Evolutionary conservation across 1,140 invertebrate species (phyloP), one percentile per base, ranked within the genome.

Genomic region (Macrobrachium nipponense): DNA sequence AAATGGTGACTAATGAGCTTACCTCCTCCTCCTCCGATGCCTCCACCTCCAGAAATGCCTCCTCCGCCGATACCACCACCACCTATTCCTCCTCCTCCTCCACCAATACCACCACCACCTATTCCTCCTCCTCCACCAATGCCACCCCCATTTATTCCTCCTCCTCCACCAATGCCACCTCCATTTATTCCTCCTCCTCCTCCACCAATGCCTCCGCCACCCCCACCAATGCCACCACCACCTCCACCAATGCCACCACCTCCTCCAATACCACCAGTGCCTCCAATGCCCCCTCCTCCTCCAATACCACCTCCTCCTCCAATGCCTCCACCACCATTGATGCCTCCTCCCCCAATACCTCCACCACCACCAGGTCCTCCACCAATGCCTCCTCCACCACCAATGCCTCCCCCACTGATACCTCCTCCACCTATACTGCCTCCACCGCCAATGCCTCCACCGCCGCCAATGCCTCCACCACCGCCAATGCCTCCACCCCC

Each of bases 161-260:
- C 27, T n/a, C 58, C 23, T 27, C 72, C 72, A 27, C 68, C 68
- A 8, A 91, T 88, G 59, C 96, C 97, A 17, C 95, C 91, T 91
- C 96, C 97, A 82, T 95, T 92, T 90, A 96, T 96, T 2, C 96
- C 96, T 89, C 94, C 94, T 51, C 96, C 87, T n/a, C n/a, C n/a
- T n/a, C n/a, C n/a, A 59, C 90, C 81, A 51, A 90, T 89, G 72
- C 93, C 93, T 8, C 94, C 93, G 2, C 96, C 96, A 89, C 94
- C 94, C 51, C 96, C 93, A 89, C 96, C 97, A 72, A 93, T 92
- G 43, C 95, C 96, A 79, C 43, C 92, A 2, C 91, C 87, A 79
- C 43, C 92, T 0, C 91, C 87, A 59, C 90, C 81, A 51, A 90
- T 89, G 72, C 93, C 93, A 10, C 94, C 93, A 90, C 96, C 97